Evolutionary conservation across 2,113 vertebrate genomes (phyloP).

Genomic region (Ifrita kowaldi): DNA sequence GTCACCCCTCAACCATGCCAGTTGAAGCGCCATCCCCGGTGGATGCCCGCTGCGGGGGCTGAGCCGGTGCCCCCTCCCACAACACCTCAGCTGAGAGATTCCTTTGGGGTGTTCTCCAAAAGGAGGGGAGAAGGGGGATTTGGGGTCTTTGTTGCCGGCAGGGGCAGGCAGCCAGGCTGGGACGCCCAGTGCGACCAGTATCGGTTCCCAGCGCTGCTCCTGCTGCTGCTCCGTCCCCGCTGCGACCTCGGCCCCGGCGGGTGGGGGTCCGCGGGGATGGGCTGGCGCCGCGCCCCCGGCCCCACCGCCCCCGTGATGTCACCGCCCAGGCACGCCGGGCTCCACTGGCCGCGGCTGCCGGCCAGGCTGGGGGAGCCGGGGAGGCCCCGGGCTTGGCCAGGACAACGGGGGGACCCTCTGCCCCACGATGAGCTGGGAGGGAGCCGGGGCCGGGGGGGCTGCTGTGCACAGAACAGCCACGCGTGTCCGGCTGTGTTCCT

Average conservation of each 20-base stretch:
- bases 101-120: too few species aligned
- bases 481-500: background rate
- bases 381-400: background rate
- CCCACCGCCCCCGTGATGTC: background rate
- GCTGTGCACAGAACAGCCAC: background rate
- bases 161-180: background rate
- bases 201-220: background rate
- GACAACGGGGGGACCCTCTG: background rate
- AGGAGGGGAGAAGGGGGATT: background rate
- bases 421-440: background rate
- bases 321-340: background rate
- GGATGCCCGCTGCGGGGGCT: fast-evolving
- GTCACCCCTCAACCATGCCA: fast-evolving
- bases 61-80: background rate
- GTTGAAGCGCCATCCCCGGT: background rate
- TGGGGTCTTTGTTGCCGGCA: background rate
- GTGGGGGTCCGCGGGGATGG: background rate
- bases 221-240: background rate
- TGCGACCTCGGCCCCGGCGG: background rate
- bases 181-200: background rate
- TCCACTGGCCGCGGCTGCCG: background rate
- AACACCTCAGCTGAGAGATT: background rate
- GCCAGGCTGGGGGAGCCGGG: background rate
- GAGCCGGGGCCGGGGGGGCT: fast-evolving
- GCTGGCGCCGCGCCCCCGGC: background rate